These are phyloP conservation scores for Gadus chalcogrammus DNA, from an alignment of 2,113 vertebrate species.

Conservation along the genomic window DNA sequence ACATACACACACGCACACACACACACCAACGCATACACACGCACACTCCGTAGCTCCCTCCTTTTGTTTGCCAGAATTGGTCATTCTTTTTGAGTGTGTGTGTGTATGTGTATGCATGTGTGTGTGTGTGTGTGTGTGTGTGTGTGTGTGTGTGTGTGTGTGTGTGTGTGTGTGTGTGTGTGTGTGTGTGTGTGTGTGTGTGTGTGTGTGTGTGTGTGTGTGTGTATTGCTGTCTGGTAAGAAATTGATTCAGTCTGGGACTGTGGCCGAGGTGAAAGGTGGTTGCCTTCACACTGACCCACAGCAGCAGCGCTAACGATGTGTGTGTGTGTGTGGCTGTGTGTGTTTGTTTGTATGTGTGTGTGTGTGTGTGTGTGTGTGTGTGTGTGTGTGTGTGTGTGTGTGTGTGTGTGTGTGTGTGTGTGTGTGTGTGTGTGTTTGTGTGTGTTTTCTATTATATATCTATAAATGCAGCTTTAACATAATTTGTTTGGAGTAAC, in stretches of 20 bases:
- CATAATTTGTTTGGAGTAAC: too few species aligned
- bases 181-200: slow-evolving; percentile 36
- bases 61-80: slow-evolving; percentile 49
- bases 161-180: slow-evolving; percentile 11
- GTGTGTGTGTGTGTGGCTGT: slow-evolving; percentile 8
- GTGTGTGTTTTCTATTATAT: slow-evolving; percentile 2
- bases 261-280: slow-evolving; percentile 66
- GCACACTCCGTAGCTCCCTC: slow-evolving; percentile 21
- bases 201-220: slow-evolving; percentile 14
- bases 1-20: slow-evolving; percentile 10
- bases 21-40: slow-evolving; percentile 14
- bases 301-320: slow-evolving; percentile 9
- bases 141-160: too few species aligned
- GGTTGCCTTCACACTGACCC: slow-evolving; percentile 51
- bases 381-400: too few species aligned
- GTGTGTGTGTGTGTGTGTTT: too few species aligned
- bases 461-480: too few species aligned
- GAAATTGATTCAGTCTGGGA: slow-evolving; percentile 74
- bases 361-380: too few species aligned
- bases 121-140: too few species aligned
- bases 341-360: slow-evolving; percentile 3
- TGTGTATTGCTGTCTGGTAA: slow-evolving; percentile 58
- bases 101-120: too few species aligned
- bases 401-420: slow-evolving; percentile 16
- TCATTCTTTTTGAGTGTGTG: slow-evolving; percentile 42